Evolutionary conservation across 2,888 invertebrate species (phyloP), one percentile per base, ranked within the genome.

Genomic region (Mythimna impura): DNA sequence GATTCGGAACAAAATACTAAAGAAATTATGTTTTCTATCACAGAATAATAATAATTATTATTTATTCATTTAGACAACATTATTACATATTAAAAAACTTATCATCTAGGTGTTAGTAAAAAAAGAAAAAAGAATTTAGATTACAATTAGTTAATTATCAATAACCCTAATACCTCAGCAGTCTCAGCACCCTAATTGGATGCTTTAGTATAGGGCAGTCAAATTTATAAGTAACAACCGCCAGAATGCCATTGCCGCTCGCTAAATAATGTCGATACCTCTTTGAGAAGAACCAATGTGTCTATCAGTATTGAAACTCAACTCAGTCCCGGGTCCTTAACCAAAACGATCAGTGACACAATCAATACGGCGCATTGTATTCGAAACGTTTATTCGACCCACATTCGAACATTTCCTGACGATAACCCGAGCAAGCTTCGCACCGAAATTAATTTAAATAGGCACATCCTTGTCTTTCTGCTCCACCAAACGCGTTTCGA

Each of bases 391-490:
- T 71, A 75, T 60, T 83, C 70, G 65, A 83, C 84, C 88, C 86
- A 89, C 84, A 89, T 89, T 86, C 72, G 72, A 82, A 83, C 85
- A 80, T 86, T 85, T 86, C 87, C 82, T 78, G 71, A 71, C 79
- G 88, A 89, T 90, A 89, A 87, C 81, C 80, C 66, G 57, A 83
- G 65, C 80, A 76, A 83, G 81, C 77, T 86, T 84, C 81, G 88
- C 85, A 86, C 86, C 82, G 87, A 93, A 94, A 94, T 95, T 95
- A 94, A 94, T 94, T 94, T 93, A 93, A 93, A 94, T 93, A 89
- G 88, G 80, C 74, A 93, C 93, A 93, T 93, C 92, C 91, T 94
- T 93, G 94, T 93, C 93, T 94, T 93, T 93, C 91, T 91, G 86
- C 94, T 93, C 88, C 82, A 89, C 87, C 89, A 89, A 93, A 92